These are phyloP conservation scores for Empis stercorea DNA, from an alignment of 2,888 invertebrate species.

Conservation along the genomic window DNA sequence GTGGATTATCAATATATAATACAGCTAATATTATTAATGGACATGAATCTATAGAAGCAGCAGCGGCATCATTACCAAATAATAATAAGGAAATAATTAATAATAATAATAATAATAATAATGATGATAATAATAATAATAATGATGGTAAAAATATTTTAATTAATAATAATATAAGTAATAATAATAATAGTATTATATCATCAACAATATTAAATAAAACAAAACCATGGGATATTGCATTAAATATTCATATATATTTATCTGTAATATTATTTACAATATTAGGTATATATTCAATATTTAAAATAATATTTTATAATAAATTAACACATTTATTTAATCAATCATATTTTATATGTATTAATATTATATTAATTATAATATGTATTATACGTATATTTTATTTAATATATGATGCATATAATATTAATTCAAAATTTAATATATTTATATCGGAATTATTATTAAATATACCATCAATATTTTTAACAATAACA, in stretches of 20 bases:
- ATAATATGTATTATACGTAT: conserved; percentile 70
- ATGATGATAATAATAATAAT: too few species aligned
- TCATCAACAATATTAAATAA: conserved; percentile 16
- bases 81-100: conserved; percentile 2
- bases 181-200: conserved; percentile 2
- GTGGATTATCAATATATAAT: too few species aligned
- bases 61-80: conserved; percentile 18
- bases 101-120: background rate
- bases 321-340: conserved; percentile 77
- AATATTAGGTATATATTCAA: conserved; percentile 68
- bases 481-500: conserved; percentile 77
- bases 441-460: conserved; percentile 68
- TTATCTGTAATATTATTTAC: conserved; percentile 74
- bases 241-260: conserved; percentile 88
- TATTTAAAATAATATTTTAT: conserved; percentile 74
- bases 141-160: background rate
- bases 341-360: conserved; percentile 76
- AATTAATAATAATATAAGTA: background rate
- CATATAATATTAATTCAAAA: conserved; percentile 75
- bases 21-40: conserved; percentile 9
- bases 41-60: conserved; percentile 15
- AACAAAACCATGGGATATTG: conserved; percentile 59
- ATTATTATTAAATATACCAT: conserved; percentile 69
- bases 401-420: conserved; percentile 81
- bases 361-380: conserved; percentile 70